Base-by-base conservation (phyloP, 1,140 invertebrate genomes). In the Reticulitermes speratus region DNA sequence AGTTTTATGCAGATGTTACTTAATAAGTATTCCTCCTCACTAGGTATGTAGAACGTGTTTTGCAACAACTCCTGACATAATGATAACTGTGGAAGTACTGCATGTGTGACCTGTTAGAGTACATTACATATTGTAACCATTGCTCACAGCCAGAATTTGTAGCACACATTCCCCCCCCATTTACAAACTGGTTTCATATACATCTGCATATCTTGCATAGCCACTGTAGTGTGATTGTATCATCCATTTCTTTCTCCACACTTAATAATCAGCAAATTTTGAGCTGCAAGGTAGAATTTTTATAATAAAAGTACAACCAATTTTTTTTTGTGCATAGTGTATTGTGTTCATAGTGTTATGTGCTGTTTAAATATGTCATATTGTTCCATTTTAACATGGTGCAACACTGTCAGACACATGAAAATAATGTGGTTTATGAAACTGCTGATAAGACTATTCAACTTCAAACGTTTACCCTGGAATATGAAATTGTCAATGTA, bases 141-240 rank as follows among this genome's bases (percentile, higher is more conserved):
- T 30, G 2, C 65, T 75, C 25, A 12, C 25, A 75, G 65, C n/a
- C 65, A 30, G 9, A 75, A 75, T 75, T 30, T 25, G n/a, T 75
- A 30, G 65, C n/a, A 75, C 0, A 75, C n/a, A 30, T 75, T 75
- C n/a, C n/a, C 5, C 5, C 52, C 11, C 14, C 65, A 75, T 30
- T 75, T 75, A 30, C 65, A 75, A 75, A 75, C 25, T 75, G 65
- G 65, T 75, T 75, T 75, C n/a, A 75, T 75, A 30, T 14, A 75
- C n/a, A 75, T 11, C n/a, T 30, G 8, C n/a, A 75, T 2, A 75
- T 75, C 65, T 75, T 30, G n/a, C 8, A 8, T 12, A 55, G 52
- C 52, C 52, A 55, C 52, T 48, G 16, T 48, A 55, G 52, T 21
- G 19, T 75, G 65, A 75, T 30, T 59, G 14, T 75, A 75, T 75